These are phyloP conservation scores for Epicauta chinensis DNA, from an alignment of 1,140 invertebrate species.

Conservation along the genomic window DNA sequence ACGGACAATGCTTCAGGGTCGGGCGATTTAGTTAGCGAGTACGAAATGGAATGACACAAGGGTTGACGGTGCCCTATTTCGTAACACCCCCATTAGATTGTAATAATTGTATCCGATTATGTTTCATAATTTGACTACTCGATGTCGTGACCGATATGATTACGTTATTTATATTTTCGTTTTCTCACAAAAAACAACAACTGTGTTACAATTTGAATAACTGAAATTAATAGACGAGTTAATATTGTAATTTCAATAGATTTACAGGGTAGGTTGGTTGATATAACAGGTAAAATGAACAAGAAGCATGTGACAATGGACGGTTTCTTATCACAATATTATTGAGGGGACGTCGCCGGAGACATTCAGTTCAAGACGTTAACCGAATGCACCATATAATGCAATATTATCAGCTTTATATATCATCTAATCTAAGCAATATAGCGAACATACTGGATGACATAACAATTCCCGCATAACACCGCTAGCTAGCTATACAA, in stretches of 20 bases:
- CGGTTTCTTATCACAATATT: constrained; percentile 8
- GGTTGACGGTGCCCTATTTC: too few relatives aligned
- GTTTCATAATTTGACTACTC: constrained; percentile 10
- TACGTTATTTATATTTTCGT: neutral
- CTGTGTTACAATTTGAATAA: too few relatives aligned
- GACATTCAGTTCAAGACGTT: constrained; percentile 15
- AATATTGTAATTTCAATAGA: too few relatives aligned
- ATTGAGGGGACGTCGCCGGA: constrained; percentile 11
- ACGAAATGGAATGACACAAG: neutral
- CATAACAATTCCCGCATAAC: constrained; percentile 3
- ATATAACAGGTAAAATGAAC: constrained; percentile 13
- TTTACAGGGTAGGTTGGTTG: constrained; percentile 5
- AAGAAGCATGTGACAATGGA: constrained; percentile 14
- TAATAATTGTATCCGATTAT: constrained; percentile 3
- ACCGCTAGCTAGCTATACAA: neutral
- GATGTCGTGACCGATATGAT: constrained; percentile 15
- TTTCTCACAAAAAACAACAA: too few relatives aligned
- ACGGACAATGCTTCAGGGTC: constrained; percentile 7
- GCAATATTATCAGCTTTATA: constrained; percentile 12
- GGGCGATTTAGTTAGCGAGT: neutral
- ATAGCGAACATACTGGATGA: constrained; percentile 1
- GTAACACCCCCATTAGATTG: too few relatives aligned
- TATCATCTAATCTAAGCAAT: constrained; percentile 13
- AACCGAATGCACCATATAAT: constrained; percentile 15
- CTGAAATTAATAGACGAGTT: too few relatives aligned